Conservation (phyloP, 2,888 invertebrate genomes). For the Acanthopleura granulata region DNA sequence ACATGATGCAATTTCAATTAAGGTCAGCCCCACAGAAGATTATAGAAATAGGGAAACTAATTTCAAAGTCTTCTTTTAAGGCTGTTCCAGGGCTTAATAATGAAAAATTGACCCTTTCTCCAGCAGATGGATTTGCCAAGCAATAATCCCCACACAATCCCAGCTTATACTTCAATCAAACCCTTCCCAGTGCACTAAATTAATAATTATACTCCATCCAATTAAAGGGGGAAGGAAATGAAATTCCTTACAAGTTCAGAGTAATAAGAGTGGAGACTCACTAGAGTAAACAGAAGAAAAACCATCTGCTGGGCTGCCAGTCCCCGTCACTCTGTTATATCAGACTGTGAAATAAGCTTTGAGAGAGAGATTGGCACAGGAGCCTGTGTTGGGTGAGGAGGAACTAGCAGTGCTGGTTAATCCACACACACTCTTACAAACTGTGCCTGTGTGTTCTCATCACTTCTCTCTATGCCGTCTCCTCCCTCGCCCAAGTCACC, state of each 20-base stretch:
- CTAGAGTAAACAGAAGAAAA: constrained; percentile 2
- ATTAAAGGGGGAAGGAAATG: constrained; percentile 17
- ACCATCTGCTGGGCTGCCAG: no score
- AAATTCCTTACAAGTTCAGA: constrained; percentile 19
- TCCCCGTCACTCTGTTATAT: no score
- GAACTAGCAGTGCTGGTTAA: no score
- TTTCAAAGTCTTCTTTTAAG: constrained; percentile 16
- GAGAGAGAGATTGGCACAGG: no score
- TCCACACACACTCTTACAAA: no score
- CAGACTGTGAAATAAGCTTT: no score
- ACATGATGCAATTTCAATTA: constrained; percentile 18
- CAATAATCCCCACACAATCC: constrained; percentile 16
- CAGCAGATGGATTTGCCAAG: constrained; percentile 7
- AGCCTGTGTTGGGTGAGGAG: no score
- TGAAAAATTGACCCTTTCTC: constrained; percentile 20
- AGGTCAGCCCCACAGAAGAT: constrained; percentile 12
- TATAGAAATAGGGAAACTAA: constrained; percentile 17
- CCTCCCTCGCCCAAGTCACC: no score
- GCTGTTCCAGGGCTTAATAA: not conserved
- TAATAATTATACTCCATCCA: constrained; percentile 17
- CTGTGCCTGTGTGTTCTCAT: no score
- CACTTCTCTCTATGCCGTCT: no score
- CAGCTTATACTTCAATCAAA: constrained; percentile 11
- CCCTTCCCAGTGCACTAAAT: constrained; percentile 12
- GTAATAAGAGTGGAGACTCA: not conserved